Base-by-base conservation (phyloP, 2,797 vertebrate genomes). In the Poecilia picta region DNA sequence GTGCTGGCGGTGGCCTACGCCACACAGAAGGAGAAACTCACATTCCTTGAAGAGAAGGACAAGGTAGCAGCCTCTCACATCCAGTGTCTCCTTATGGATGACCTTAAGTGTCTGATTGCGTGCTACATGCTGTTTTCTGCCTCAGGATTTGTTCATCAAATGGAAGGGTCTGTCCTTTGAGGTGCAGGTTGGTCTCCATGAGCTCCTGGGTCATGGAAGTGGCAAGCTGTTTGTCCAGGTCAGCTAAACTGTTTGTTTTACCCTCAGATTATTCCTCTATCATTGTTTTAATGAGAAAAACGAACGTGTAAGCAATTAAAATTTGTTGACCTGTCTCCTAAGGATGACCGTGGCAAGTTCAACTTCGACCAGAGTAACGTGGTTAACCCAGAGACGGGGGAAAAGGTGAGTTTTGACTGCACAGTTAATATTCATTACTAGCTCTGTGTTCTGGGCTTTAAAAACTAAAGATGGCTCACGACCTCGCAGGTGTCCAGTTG, bases 221-320 rank as follows among this genome's bases (percentile, higher is more conserved):
- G 97, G 97, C 15, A 98, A 98, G 84, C 96, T 98, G 64, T 97
- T 98, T 71, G 95, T 97, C 31, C 95, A 98, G 97, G 97, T 98
- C 28, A 49, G 90, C 81, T 28, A 36, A 49, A 71, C 31, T 6
- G 39, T 25, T 70, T 5, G 5, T 4, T 28, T 25, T 13, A n/a
- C 41, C 8, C 23, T 31, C 12, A 49, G 1, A 33, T 28, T 25
- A 53, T 25, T 53, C 23, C 55, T 18, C 8, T 51, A 13, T 55
- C 1, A 2, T 12, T 43, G 25, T 8, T 7, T 72, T 25, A 43
- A 70, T n/a, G 23, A 43, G 39, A 71, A 11, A 71, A 15, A 68
- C 5, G 25, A 11, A 25, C 41, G 23, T 68, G 5, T 43, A 70
- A 6, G 66, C 11, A 43, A 43, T 70, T 43, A 55, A 55, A 46